Evolutionary conservation across 2,888 invertebrate genomes (phyloP).

Genomic region (Seira ritae): DNA sequence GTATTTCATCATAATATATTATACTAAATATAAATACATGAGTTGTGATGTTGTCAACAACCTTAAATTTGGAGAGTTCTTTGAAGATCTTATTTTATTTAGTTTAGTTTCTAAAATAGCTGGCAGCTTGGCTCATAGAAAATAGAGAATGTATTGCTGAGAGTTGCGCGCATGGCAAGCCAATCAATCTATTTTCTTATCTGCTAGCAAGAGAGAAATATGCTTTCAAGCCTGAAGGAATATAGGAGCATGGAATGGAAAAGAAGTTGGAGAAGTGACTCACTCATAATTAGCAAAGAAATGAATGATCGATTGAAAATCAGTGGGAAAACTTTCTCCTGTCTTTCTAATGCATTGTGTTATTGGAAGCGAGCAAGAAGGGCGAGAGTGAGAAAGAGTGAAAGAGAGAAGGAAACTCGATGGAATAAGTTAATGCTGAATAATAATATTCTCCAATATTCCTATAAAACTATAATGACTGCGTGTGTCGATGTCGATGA

Average conservation of each 20-base stretch:
- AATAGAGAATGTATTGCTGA: neutral
- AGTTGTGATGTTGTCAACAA: neutral
- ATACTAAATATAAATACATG: too few species aligned
- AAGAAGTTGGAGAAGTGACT: conserved; percentile 11
- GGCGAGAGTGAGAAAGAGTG: neutral
- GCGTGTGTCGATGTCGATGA: too few species aligned
- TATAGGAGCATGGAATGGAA: neutral
- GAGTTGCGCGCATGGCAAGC: conserved; percentile 19
- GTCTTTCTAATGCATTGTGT: neutral
- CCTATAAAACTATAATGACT: neutral
- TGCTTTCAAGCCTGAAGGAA: neutral
- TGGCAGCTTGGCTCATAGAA: too few species aligned
- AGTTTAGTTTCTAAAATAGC: neutral
- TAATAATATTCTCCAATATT: neutral
- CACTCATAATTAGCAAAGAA: conserved; percentile 57
- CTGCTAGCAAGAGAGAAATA: too few species aligned
- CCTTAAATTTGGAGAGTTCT: neutral
- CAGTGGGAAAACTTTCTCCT: conserved; percentile 27
- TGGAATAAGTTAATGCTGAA: conserved; percentile 3
- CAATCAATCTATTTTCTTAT: neutral
- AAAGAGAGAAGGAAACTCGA: neutral
- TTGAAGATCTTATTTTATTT: neutral
- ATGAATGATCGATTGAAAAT: conserved; percentile 63
- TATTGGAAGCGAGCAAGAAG: neutral
- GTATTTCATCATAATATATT: neutral